A percentile compares a stretch with the other conserved stretches of the same genome.
Conservation (phyloP, 2,888 invertebrate genomes). For the Margaritifera margaritifera region DNA sequence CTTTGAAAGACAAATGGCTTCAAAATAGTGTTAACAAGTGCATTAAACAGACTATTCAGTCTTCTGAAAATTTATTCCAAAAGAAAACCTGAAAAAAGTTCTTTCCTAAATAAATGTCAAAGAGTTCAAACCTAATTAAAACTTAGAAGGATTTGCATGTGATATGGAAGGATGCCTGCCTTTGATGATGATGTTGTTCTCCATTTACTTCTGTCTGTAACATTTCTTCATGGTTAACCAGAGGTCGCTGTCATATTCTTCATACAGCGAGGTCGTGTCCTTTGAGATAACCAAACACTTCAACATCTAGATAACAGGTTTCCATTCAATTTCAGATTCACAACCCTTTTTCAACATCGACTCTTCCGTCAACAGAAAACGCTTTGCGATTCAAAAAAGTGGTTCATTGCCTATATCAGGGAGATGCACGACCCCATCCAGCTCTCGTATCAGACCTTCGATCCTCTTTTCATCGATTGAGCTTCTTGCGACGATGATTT, state of each 20-base stretch:
- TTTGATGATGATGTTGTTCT: conserved; percentile 13
- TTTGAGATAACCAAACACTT: conserved; percentile 13
- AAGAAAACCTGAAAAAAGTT: no score
- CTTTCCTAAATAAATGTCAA: not conserved
- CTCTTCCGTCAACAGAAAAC: conserved; percentile 29
- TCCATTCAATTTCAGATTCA: conserved; percentile 36
- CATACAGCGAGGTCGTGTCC: conserved; percentile 29
- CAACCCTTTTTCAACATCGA: conserved; percentile 38
- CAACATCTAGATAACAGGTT: not conserved
- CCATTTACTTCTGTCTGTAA: conserved; percentile 25
- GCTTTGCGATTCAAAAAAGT: conserved; percentile 28
- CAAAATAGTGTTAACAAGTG: no score
- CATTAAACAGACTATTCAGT: no score
- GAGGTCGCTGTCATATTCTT: conserved; percentile 45
- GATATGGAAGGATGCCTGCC: conserved; percentile 27
- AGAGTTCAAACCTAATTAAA: not conserved
- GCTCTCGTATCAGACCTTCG: conserved; percentile 4
- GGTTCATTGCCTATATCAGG: conserved; percentile 25
- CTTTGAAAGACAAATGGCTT: no score
- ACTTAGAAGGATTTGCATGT: conserved; percentile 13
- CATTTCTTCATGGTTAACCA: conserved; percentile 38
- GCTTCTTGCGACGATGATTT: conserved; percentile 13
- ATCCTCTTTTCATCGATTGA: conserved; percentile 15
- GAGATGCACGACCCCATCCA: conserved; percentile 21
- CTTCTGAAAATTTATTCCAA: no score